Base-by-base conservation (phyloP, 1,140 invertebrate species). In the Chlorops oryzae region DNA sequence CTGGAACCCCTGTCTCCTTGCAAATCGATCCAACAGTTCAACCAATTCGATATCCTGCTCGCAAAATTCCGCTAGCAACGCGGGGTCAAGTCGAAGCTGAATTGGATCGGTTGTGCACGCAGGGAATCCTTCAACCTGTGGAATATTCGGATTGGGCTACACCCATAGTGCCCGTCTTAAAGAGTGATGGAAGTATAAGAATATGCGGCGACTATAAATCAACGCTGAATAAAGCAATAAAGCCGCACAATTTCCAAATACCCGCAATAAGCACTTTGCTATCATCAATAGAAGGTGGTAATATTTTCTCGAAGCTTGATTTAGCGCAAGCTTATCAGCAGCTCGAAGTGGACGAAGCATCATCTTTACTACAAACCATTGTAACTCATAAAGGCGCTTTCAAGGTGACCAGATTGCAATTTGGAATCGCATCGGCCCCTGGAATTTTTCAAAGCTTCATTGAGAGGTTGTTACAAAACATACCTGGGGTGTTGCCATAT, bases 331-430 rank as follows among this genome's bases (percentile, higher is more conserved):
- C 63, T 2, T 67, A 69, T 32, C 60, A 59, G 34, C 70, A 73
- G 47, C 52, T 74, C n/a, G 24, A 28, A 2, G 62, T 73, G 0
- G 55, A 61, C n/a, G n/a, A n/a, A n/a, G n/a, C n/a, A n/a, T n/a
- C n/a, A n/a, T n/a, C n/a, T 45, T 57, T 60, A 52, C 15, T 59
- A 3, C 34, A 68, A 5, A 63, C 62, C 0, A 54, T 70, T 23
- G 65, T 63, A 42, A 70, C 64, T 7, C 73, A 70, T 17, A 64
- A 63, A 40, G 76, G 78, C 5, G 45, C 78, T n/a, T 79, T 70
- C 55, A 52, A 58, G 6, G 73, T 76, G 15, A 73, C 73, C 23
- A 46, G 75, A 4, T 49, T 81, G 50, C 65, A 69, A 9, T 79
- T 76, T 59, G 75, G 77, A 2, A 63, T 78, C 10, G 59, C 66